Conservation (phyloP, 64 coral and sea anemone species). For the Dendrophyllia cribrosa region DNA sequence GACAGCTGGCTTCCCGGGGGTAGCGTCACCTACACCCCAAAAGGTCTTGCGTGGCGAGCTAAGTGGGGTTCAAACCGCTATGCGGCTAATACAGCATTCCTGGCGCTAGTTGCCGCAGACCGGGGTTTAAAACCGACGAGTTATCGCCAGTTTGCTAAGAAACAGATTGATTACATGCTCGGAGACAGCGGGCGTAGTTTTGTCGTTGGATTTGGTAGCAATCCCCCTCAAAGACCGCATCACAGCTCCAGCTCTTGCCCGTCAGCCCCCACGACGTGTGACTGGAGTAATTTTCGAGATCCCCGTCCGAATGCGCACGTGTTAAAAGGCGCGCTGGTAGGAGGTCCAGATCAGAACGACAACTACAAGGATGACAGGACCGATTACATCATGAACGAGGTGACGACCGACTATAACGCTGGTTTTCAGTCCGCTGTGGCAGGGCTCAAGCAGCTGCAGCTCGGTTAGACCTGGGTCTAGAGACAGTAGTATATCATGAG, state of each 20-base stretch:
- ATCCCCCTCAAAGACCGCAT: conserved; percentile 80
- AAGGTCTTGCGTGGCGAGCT: conserved; percentile 87
- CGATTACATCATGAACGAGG: conserved; percentile 88
- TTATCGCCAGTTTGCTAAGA: conserved; percentile 77
- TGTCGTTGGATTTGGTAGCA: conserved; percentile 81
- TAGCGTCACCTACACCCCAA: conserved; percentile 78
- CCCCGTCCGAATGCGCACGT: conserved; percentile 65
- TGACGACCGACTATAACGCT: conserved; percentile 96
- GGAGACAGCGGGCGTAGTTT: conserved; percentile 87
- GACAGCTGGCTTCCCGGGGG: conserved; percentile 85
- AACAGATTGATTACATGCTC: conserved; percentile 95
- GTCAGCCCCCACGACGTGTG: conserved; percentile 39
- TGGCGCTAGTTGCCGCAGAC: conserved; percentile 89
- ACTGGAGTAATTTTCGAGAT: conserved; percentile 37
- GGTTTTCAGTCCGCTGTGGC: conserved; percentile 93
- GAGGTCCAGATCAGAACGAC: conserved; percentile 81
- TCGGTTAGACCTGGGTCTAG: not conserved
- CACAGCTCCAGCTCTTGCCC: conserved; percentile 83
- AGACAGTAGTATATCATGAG: too few relatives aligned
- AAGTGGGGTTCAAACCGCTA: conserved; percentile 92
- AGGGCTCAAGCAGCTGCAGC: conserved; percentile 53
- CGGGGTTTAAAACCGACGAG: conserved; percentile 34
- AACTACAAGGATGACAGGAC: conserved; percentile 70
- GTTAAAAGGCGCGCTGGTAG: conserved; percentile 74
- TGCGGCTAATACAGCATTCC: conserved; percentile 88